Evolutionary conservation across 1,140 invertebrate genomes (phyloP).

Genomic region (Ostrea edulis): DNA sequence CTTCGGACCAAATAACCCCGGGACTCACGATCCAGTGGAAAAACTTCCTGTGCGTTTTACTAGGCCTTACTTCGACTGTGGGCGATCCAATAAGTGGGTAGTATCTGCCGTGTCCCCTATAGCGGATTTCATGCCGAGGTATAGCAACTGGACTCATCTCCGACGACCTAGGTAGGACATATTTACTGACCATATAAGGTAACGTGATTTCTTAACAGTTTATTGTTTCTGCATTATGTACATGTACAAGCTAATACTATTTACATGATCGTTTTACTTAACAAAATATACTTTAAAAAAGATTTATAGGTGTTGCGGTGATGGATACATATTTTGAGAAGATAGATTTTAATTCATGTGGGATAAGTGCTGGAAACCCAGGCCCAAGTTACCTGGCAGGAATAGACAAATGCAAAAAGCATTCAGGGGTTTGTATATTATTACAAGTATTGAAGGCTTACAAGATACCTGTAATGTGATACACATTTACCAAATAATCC

Average conservation of each 20-base stretch:
- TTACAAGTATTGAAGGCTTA: too few relatives aligned
- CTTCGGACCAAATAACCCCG: conserved; percentile 75
- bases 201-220: too few relatives aligned
- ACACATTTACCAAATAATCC: too few relatives aligned
- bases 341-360: conserved; percentile 68
- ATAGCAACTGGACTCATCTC: conserved; percentile 93
- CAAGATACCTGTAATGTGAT: too few relatives aligned
- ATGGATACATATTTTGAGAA: conserved; percentile 68
- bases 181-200: background rate
- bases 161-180: conserved; percentile 91
- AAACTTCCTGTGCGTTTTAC: conserved; percentile 95
- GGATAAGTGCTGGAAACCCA: conserved; percentile 63
- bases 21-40: conserved; percentile 76
- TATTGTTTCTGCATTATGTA: background rate
- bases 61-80: conserved; percentile 97
- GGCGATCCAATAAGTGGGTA: conserved; percentile 95
- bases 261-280: too few relatives aligned
- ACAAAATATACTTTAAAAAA: background rate
- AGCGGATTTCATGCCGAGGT: conserved; percentile 95
- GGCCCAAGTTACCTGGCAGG: conserved; percentile 66
- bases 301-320: conserved; percentile 47
- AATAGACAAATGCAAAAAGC: conserved; percentile 57
- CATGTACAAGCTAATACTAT: too few relatives aligned
- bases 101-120: conserved; percentile 95
- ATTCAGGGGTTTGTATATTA: background rate